Base-by-base conservation (phyloP, 2,888 invertebrate genomes). In the Watsonalla binaria region DNA sequence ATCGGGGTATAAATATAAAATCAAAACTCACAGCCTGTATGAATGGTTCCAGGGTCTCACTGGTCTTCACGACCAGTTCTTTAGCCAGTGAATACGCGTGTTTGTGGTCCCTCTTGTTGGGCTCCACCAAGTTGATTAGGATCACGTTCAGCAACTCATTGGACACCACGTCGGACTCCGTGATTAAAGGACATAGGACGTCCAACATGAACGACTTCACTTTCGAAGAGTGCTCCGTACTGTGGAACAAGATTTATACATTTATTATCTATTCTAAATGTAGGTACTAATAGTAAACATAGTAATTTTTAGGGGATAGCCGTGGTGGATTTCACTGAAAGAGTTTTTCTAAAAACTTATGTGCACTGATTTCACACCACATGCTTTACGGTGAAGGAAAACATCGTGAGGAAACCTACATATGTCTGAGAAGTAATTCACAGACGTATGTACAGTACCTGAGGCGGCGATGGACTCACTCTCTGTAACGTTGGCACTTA, bases 161-260 rank as follows among this genome's bases (percentile, higher is more conserved):
- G 65, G 98, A 97, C 51, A 99, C 97, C 68, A 96, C 95, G 81
- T 99, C 99, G 6, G 98, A 97, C 86, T 99, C 99, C 24, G 97
- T 96, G 70, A 99, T 97, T 46, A 99, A 92, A 0, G 99, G 98
- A 72, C 96, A 96, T 61, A 99, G 92, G 52, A 99, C 97, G 82
- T 99, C 99, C 73, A 99, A 90, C 96, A 99, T 98, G 83, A 99
- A 98, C 60, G 96, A 97, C 78, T 98, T 98, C 50, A 99, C 98
- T 90, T 98, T 97, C 11, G 95, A 94, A 8, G 98, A 98, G 87
- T 99, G 99, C 79, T 98, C 98, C 80, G 97, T 98, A 84, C 97
- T 97, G 82, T n/a, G 42, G 11, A 0, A 42, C 9, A 42, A 11
- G 11, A 11, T 42, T 42, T 8, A 24, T 4, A 24, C 24, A 24